Percentiles rank a stretch among this genome's conserved stretches.
Evolutionary conservation across 2,113 vertebrate genomes (phyloP).

Genomic region (Leucopsar rothschildi): DNA sequence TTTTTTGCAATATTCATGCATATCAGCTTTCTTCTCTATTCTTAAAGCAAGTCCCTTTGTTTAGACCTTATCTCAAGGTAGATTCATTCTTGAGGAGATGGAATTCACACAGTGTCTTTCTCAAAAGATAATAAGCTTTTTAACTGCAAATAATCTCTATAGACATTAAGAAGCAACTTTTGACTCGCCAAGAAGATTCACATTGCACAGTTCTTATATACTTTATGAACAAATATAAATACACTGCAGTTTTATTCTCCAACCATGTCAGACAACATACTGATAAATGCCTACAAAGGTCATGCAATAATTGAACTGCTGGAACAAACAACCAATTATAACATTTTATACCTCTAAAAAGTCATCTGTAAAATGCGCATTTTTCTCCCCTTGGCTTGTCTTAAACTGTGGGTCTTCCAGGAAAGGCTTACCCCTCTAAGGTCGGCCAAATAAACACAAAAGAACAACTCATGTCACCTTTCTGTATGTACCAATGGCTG

Average conservation of each 20-base stretch:
- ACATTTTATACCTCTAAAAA: neutral
- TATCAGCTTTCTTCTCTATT: neutral
- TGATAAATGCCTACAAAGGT: neutral
- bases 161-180: neutral
- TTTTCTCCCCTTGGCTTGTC: neutral
- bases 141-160: neutral
- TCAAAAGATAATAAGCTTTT: neutral
- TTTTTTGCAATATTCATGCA: neutral
- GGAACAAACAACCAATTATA: neutral
- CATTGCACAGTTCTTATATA: neutral
- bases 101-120: neutral
- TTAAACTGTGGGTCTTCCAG: neutral
- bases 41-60: neutral
- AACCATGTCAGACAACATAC: neutral
- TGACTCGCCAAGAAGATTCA: neutral
- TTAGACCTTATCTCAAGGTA: neutral
- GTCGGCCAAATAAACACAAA: neutral
- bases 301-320: neutral
- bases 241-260: neutral
- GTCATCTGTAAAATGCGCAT: neutral
- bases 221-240: neutral
- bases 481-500: neutral
- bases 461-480: neutral
- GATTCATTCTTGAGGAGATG: neutral
- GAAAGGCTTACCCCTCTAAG: neutral